Evolutionary conservation across 2,888 invertebrate genomes (phyloP).

Genomic region (Drosophila planitibia): DNA sequence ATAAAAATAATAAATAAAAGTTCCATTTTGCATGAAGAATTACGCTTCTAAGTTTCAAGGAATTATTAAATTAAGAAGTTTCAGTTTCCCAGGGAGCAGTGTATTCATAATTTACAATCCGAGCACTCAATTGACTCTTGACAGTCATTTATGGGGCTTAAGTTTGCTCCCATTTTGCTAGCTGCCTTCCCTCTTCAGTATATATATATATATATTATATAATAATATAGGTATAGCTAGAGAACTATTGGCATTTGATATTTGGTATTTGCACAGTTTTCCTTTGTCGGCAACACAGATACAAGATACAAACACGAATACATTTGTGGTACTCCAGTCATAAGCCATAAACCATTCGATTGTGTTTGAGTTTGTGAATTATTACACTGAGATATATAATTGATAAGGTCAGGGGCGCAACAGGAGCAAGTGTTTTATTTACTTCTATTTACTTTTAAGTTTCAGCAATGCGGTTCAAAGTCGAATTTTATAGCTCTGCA

Average conservation of each 20-base stretch:
- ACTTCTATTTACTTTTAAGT: constrained; percentile 7
- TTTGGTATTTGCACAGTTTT: constrained; percentile 61
- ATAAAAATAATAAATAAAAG: too few species aligned
- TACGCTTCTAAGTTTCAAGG: not conserved
- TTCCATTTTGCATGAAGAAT: not conserved
- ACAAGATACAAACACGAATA: constrained; percentile 29
- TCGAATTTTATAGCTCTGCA: constrained; percentile 21
- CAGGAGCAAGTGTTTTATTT: constrained; percentile 42
- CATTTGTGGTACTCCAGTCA: constrained; percentile 20
- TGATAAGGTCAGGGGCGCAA: constrained; percentile 51
- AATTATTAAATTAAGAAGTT: not conserved
- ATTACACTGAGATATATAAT: constrained; percentile 57
- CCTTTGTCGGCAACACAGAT: constrained; percentile 70
- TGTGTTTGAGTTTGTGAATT: constrained; percentile 48
- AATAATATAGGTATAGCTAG: constrained; percentile 55
- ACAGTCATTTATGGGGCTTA: constrained; percentile 42
- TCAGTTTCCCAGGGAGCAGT: not conserved
- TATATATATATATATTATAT: constrained; percentile 58
- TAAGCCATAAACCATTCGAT: constrained; percentile 57
- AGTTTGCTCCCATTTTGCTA: constrained; percentile 46
- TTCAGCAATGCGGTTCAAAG: constrained; percentile 25
- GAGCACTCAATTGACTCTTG: constrained; percentile 36
- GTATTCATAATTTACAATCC: constrained; percentile 45
- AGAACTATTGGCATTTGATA: constrained; percentile 50
- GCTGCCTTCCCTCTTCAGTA: constrained; percentile 32